Base-by-base conservation (phyloP, 2,113 vertebrate genomes). In the Lampris megalopsis region DNA sequence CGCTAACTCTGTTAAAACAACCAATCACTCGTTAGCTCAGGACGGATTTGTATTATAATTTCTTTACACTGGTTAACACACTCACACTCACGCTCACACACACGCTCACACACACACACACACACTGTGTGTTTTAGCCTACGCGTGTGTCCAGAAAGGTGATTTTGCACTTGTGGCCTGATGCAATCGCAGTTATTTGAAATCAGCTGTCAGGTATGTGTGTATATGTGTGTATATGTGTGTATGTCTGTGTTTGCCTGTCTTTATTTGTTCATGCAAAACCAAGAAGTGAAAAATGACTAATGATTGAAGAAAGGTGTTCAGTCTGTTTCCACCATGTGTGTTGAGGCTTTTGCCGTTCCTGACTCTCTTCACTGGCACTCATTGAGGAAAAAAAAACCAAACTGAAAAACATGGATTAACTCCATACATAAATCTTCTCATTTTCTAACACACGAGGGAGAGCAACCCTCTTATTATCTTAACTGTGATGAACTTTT, bases 141-240 rank as follows among this genome's bases (percentile, higher is more conserved):
- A n/a, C 38, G 58, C 38, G 58, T 54, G 64, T 53, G 48, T 53
- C 9, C 53, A 37, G 49, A 9, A 13, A 11, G 4, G 10, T 53
- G 50, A 13, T 4, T 13, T 13, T 53, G 10, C n/a, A 4, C 50
- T 13, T 13, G 45, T 50, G 48, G 9, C 63, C 47, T 35, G 62
- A 64, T 24, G 43, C 37, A 76, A 24, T 56, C 36, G 42, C 47
- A 47, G 63, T 67, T 67, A 37, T 56, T 63, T 66, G 8, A 73
- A 52, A 42, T 54, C 41, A 58, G 52, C 11, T 38, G 48, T 50
- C 42, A 40, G 6, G n/a, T 24, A 57, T 56, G 49, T 6, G 10
- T 54, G 8, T 56, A 11, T 75, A 35, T 45, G 5, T 58, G 36
- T 61, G 35, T 65, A 6, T 65, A 43, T 67, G 49, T 62, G 43